Base-by-base conservation (phyloP, 2,888 invertebrate species). In the Himalopsyche japonica region DNA sequence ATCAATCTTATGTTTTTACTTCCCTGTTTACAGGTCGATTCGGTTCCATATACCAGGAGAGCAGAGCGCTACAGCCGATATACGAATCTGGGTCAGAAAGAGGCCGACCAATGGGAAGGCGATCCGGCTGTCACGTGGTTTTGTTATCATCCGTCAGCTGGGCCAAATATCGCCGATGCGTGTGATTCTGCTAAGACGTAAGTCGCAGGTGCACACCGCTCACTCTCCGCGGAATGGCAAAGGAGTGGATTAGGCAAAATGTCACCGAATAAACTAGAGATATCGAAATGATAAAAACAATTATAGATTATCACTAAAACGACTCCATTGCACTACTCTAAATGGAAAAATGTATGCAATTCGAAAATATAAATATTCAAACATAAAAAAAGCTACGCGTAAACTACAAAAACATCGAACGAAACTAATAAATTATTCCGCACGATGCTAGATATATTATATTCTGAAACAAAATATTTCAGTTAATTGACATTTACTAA, bases 111-210 rank as follows among this genome's bases (percentile, higher is more conserved):
- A 93, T 93, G 87, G 88, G 86, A 84, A 87, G 84, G 87, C 89
- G 88, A 88, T 88, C 88, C 88, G 43, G 87, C 87, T 88, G 89
- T 94, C 94, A 94, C 94, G 92, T 94, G 94, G 89, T 93, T 84
- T 94, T 94, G 94, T 94, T 93, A 93, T 93, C 93, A 92, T 93
- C 93, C 93, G 93, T 81, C 84, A 88, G 88, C 86, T 85, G 88
- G 87, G 87, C 88, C 79, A 85, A 88, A 81, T 82, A 85, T 80
- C 84, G 83, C 79, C 83, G 84, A 87, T 87, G 86, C 64, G 78
- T 70, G 86, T 87, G 88, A 27, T 70, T 43, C 15, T 15, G 70
- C 70, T 10, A 86, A 83, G 81, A 86, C 87, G 80, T 82, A 86
- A 87, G 79, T 85, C 48, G 64, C 76, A 30, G 57, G 47, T 82